Percentiles rank a stretch among this genome's conserved stretches.
phyloP scores from a whole-genome alignment of 2,888 invertebrate species.

The Drosophila hamatofila region DNA sequence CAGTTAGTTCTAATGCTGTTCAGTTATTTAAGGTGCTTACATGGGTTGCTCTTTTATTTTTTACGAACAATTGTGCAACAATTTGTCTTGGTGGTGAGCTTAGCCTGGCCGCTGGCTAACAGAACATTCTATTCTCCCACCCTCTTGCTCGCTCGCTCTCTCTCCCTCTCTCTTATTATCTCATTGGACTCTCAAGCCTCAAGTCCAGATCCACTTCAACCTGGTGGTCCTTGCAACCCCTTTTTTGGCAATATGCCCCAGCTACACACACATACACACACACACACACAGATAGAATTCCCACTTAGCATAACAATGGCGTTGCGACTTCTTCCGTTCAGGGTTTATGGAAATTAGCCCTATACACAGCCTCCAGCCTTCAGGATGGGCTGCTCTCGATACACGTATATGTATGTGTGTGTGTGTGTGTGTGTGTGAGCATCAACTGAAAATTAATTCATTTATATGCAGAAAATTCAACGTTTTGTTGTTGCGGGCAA shows the following conservation, averaged over 20 bases:
- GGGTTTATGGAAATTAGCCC: slow-evolving; percentile 80
- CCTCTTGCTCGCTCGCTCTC: neutral
- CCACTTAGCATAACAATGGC: slow-evolving; percentile 81
- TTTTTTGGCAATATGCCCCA: slow-evolving; percentile 40
- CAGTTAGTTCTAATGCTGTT: slow-evolving; percentile 44
- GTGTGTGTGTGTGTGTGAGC: slow-evolving; percentile 20
- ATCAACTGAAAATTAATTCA: slow-evolving; percentile 80
- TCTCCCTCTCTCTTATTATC: neutral
- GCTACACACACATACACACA: neutral
- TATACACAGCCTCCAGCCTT: slow-evolving; percentile 67
- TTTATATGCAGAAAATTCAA: slow-evolving; percentile 82
- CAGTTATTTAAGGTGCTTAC: slow-evolving; percentile 78
- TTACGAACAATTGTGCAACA: slow-evolving; percentile 72
- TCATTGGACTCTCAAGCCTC: slow-evolving; percentile 1
- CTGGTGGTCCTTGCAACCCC: slow-evolving; percentile 74
- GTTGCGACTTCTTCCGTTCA: slow-evolving; percentile 65
- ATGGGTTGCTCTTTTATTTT: slow-evolving; percentile 67
- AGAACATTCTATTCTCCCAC: slow-evolving; percentile 33
- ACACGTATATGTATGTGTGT: slow-evolving; percentile 8
- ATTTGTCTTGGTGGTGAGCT: slow-evolving; percentile 80
- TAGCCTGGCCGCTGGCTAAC: slow-evolving; percentile 63
- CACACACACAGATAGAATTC: neutral
- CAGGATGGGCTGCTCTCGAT: slow-evolving; percentile 41
- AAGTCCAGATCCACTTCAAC: slow-evolving; percentile 39
- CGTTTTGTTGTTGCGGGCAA: slow-evolving; percentile 56